Base-by-base conservation (phyloP, 2,888 invertebrate species). In the Chironomus riparius region DNA sequence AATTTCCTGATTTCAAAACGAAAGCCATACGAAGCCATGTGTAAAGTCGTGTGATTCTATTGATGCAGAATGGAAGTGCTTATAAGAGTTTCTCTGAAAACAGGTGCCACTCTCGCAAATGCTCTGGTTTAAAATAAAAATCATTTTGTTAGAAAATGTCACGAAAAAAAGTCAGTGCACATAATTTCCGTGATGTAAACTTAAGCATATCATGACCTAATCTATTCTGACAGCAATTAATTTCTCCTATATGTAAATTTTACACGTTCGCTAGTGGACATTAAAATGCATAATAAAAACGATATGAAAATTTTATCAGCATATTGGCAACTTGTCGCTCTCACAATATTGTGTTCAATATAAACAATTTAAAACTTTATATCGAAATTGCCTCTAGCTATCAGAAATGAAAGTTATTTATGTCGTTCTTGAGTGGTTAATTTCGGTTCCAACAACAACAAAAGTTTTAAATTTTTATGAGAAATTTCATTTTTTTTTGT, bases 331-430 rank as follows among this genome's bases (percentile, higher is more conserved):
- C 18, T 56, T 56, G n/a, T 56, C 18, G n/a, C 7, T 56, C 7
- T 56, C 15, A 15, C n/a, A 18, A 56, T 56, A 18, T n/a, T n/a
- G n/a, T 56, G 56, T 38, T 38, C 38, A 38, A 38, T 38, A 38
- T 38, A 38, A 38, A 38, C 7, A 38, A 38, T 38, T 38, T 10
- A 38, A 38, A 38, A 10, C 38, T n/a, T n/a, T 7, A 38, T 56
- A 65, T 65, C 65, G 65, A 65, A 22, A 65, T 24, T 24, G 65
- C 65, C 65, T 12, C 12, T 5, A 24, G 65, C 65, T 21, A 65
- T 65, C 21, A 18, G 22, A 65, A 65, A 65, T 65, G 65, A 65
- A 65, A 65, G 65, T 65, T 65, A 65, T 65, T 65, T 65, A 65
- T 65, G 65, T 22, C 56, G 56, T 56, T 22, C 65, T 21, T 65